Conservation (phyloP, 2,797 vertebrate species). For the Platalea minor region DNA sequence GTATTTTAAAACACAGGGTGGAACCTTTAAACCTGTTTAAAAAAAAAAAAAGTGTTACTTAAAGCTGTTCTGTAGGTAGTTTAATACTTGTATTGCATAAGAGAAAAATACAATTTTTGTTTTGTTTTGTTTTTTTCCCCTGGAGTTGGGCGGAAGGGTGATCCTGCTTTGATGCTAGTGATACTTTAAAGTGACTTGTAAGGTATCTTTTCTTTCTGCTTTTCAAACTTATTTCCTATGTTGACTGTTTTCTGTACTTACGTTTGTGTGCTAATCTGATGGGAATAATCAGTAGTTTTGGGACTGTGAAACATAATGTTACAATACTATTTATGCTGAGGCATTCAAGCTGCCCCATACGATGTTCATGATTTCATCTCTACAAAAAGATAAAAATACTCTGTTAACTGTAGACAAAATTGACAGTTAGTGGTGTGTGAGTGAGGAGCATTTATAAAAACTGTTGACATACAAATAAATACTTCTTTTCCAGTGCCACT, state of each 20-base stretch:
- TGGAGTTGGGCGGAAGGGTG: neutral
- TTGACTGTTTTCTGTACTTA: neutral
- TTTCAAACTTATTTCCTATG: neutral
- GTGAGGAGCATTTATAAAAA: neutral
- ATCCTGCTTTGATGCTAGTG: neutral
- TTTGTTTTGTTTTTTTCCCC: too few relatives aligned
- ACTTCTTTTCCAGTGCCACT: neutral
- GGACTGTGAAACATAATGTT: neutral
- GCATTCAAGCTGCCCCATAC: neutral
- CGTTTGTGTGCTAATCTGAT: neutral
- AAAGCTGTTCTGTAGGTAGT: neutral
- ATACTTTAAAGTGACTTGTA: neutral
- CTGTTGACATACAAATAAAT: neutral
- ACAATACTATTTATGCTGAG: neutral
- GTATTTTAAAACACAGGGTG: neutral
- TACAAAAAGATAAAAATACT: neutral
- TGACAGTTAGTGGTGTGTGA: neutral
- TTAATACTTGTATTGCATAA: neutral
- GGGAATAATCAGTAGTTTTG: neutral
- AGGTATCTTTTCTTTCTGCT: neutral
- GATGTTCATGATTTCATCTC: neutral
- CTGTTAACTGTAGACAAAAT: neutral
- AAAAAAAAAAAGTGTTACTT: accelerated
- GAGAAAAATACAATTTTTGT: neutral
- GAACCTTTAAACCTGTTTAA: neutral